Evolutionary conservation across 1,140 invertebrate species (phyloP).

Genomic region (Ephestia elutella): DNA sequence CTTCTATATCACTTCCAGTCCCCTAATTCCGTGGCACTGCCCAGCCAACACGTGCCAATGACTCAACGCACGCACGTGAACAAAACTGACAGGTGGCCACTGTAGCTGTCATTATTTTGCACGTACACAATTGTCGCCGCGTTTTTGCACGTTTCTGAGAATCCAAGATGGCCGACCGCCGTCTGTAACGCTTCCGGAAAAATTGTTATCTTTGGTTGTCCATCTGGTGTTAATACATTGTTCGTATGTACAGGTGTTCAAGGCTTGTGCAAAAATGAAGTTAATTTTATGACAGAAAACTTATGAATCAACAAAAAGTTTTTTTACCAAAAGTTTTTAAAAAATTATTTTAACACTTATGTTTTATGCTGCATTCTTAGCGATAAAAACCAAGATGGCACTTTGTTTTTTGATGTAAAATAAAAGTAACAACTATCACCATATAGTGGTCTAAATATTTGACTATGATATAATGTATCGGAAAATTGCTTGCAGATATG

Average conservation of each 20-base stretch:
- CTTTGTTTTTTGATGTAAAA: no score
- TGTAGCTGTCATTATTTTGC: not conserved
- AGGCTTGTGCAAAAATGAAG: no score
- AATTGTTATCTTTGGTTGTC: not conserved
- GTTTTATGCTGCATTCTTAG: no score
- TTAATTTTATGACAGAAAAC: no score
- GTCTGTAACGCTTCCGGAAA: not conserved
- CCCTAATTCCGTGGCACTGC: not conserved
- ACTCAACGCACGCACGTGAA: not conserved
- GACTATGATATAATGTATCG: no score
- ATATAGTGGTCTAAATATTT: no score
- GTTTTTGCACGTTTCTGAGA: not conserved
- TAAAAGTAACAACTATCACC: no score
- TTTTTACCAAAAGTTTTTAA: no score
- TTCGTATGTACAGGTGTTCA: not conserved
- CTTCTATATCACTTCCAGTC: not conserved
- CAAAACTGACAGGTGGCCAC: not conserved
- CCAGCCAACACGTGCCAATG: not conserved
- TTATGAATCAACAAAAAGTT: no score
- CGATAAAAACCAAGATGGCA: no score
- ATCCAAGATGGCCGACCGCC: not conserved
- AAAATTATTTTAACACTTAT: no score
- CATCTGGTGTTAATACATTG: not conserved
- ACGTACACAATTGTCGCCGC: not conserved
- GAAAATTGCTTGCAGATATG: no score